These are phyloP conservation scores for Etheostoma cragini DNA, from an alignment of 2,113 vertebrate genomes.

Conservation along the genomic window DNA sequence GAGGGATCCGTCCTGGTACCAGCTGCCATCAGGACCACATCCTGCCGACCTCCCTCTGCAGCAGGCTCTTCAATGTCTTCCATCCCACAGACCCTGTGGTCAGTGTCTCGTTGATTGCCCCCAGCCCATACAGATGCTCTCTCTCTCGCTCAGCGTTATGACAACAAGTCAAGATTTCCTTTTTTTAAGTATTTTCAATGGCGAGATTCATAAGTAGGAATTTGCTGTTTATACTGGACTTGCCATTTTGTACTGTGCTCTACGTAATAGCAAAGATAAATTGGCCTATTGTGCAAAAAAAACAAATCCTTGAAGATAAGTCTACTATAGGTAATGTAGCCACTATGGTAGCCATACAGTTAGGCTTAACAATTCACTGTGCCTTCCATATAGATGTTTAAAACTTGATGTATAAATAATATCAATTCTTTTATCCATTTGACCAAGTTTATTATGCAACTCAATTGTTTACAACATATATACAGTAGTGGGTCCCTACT, in stretches of 20 bases:
- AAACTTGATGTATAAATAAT: too few relatives aligned
- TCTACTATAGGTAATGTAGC: too few relatives aligned
- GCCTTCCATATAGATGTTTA: too few relatives aligned
- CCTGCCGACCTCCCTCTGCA: slow-evolving; percentile 93
- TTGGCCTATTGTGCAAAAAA: too few relatives aligned
- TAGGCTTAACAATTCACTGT: too few relatives aligned
- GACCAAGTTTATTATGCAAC: too few relatives aligned
- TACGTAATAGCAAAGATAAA: too few relatives aligned
- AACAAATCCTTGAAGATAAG: too few relatives aligned
- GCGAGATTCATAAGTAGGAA: neutral
- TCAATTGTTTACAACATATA: too few relatives aligned
- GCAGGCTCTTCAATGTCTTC: slow-evolving; percentile 94
- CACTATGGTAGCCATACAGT: too few relatives aligned
- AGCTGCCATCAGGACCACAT: slow-evolving; percentile 95
- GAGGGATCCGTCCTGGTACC: slow-evolving; percentile 94
- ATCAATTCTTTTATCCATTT: too few relatives aligned
- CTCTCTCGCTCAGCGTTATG: neutral
- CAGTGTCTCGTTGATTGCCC: slow-evolving; percentile 69
- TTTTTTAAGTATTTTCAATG: neutral
- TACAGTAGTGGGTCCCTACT: too few relatives aligned
- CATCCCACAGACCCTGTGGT: slow-evolving; percentile 99
- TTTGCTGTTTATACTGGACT: neutral
- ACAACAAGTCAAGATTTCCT: neutral
- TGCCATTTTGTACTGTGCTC: neutral
- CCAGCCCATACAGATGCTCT: neutral